These are phyloP conservation scores for Rhodophaea formosa DNA, from an alignment of 2,888 invertebrate genomes.

Conservation along the genomic window DNA sequence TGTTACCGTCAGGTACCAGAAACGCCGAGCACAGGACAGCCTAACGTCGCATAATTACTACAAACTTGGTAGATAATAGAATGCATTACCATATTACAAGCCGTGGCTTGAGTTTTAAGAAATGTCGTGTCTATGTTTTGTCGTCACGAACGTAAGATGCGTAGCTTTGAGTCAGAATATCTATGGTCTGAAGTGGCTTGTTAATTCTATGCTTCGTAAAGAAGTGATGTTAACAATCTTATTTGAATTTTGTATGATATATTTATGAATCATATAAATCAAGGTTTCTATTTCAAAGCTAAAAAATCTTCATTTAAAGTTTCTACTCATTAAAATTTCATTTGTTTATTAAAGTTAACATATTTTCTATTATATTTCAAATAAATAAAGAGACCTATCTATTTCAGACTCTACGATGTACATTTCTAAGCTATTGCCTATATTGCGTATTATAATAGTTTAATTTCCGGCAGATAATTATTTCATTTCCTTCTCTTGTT, in stretches of 20 bases:
- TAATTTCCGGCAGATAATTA: slow-evolving; percentile 5
- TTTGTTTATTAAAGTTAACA: not conserved
- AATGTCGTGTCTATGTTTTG: not conserved
- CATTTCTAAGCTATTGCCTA: not conserved
- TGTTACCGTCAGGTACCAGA: slow-evolving; percentile 42
- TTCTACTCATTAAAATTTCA: not conserved
- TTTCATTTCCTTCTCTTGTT: slow-evolving; percentile 1
- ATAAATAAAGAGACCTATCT: not conserved
- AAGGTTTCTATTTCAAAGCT: not conserved
- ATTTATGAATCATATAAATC: not conserved
- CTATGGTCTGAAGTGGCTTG: not conserved
- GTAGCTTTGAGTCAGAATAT: slow-evolving; percentile 1
- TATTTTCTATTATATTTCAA: too few species aligned
- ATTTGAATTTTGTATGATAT: not conserved
- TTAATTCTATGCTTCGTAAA: not conserved
- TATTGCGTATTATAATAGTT: not conserved
- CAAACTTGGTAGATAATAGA: slow-evolving; percentile 49
- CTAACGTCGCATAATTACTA: slow-evolving; percentile 55
- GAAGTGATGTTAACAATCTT: not conserved
- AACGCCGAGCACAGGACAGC: slow-evolving; percentile 36
- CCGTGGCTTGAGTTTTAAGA: slow-evolving; percentile 12
- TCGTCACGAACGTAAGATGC: slow-evolving; percentile 6
- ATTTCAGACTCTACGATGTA: not conserved
- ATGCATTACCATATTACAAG: slow-evolving; percentile 51
- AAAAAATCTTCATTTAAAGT: not conserved